Conservation (phyloP, 2,888 invertebrate species). For the Lissonota sp. region DNA sequence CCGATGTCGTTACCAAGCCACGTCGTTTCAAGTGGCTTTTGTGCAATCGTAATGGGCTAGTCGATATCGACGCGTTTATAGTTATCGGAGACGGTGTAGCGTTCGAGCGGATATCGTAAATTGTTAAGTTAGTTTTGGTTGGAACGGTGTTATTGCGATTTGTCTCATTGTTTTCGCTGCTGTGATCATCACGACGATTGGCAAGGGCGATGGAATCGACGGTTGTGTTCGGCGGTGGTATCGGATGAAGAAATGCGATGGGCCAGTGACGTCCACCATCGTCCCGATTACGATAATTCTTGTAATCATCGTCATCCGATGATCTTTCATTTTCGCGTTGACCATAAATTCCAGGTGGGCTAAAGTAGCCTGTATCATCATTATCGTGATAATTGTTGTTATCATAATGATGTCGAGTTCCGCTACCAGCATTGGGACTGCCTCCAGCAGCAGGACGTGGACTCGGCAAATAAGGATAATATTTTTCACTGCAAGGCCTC, state of each 20-base stretch:
- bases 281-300: no score
- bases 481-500: slow-evolving; percentile 94
- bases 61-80: slow-evolving; percentile 32
- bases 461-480: slow-evolving; percentile 87
- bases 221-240: slow-evolving; percentile 91
- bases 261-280: slow-evolving; percentile 88
- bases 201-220: slow-evolving; percentile 79
- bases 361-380: neutral
- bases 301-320: no score
- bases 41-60: slow-evolving; percentile 25
- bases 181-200: slow-evolving; percentile 51
- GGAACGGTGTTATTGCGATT: neutral
- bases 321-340: neutral
- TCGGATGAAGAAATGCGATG: slow-evolving; percentile 92
- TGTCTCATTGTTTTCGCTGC: neutral
- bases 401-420: neutral
- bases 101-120: neutral
- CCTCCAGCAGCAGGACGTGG: slow-evolving; percentile 72
- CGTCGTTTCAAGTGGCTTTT: slow-evolving; percentile 56
- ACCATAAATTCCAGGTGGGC: neutral
- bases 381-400: neutral
- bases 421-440: slow-evolving; percentile 76
- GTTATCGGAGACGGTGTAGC: neutral
- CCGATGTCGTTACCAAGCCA: slow-evolving; percentile 26
- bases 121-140: neutral